Conservation (phyloP, 2,797 vertebrate genomes). For the Capromys pilorides region DNA sequence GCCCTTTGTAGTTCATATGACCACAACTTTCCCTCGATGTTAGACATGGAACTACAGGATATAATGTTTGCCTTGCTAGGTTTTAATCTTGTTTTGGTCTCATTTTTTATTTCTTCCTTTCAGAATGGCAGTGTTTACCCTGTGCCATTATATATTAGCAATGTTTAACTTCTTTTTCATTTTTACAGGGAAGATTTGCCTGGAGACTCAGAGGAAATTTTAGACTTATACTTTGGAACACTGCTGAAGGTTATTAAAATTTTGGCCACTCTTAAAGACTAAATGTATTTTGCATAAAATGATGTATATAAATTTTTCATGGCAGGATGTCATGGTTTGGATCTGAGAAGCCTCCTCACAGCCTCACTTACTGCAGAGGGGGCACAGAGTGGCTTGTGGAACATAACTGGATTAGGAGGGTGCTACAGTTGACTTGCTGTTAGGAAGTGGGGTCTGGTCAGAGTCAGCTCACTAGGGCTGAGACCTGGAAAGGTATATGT, state of each 20-base stretch:
- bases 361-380: neutral
- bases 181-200: neutral
- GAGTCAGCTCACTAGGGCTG: neutral
- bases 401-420: neutral
- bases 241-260: neutral
- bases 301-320: neutral
- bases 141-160: neutral
- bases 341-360: neutral
- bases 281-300: neutral
- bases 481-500: neutral
- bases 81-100: neutral
- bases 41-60: neutral
- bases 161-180: neutral
- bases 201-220: neutral
- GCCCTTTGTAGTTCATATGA: neutral
- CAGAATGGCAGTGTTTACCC: neutral
- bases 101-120: neutral
- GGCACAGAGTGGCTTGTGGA: neutral
- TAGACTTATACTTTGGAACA: neutral
- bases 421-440: neutral
- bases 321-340: neutral
- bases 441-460: neutral
- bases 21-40: neutral
- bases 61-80: neutral
- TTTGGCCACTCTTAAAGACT: neutral